Evolutionary conservation across 2,113 vertebrate genomes (phyloP), one percentile per base, ranked within the genome.

Genomic region (Brachyhypopomus occidentalis): DNA sequence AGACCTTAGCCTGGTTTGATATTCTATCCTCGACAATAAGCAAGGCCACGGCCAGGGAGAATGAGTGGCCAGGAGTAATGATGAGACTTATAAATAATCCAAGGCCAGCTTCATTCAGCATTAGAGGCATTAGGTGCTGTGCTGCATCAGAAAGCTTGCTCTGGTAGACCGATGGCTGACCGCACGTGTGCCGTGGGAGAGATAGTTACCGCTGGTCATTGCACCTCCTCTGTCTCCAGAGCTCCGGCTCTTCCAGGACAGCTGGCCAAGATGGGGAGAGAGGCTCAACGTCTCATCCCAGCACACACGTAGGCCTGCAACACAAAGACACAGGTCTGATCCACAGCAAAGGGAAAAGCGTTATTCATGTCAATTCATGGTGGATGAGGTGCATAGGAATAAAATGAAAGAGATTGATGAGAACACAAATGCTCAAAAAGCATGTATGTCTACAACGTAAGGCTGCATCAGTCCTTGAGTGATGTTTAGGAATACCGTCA

Each of bases 141-240:
- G 45, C 27, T 52, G 34, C 38, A 30, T 62, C 64, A 72, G 23
- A 3, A 14, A 59, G 62, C 27, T 12, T 27, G 19, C 1, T 75
- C 58, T 71, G 70, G 60, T 60, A 58, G 63, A 58, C 2, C 67
- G 60, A 27, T 17, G 11, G 19, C 12, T 19, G 41, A 30, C 48
- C 66, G 80, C 23, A 56, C 34, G 45, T 12, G 58, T 55, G 58
- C 52, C 23, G 22, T 58, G n/a, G 75, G 63, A 60, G 38, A 14
- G 25, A n/a, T 3, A 83, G 84, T 80, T 94, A 99, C 97, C 94
- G 0, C 96, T 93, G 92, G 96, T 94, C 97, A 98, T 98, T 83
- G 92, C 90, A 80, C 86, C 72, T 91, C 88, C 86, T 87, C 83
- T 81, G 86, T 92, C 90, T 87, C 86, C 64, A 80, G 89, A 88